A percentile compares a stretch with the other conserved stretches of the same genome.
Evolutionary conservation across 92 coral and sea anemone genomes (phyloP).

Genomic region (Zoanthus sociatus): DNA sequence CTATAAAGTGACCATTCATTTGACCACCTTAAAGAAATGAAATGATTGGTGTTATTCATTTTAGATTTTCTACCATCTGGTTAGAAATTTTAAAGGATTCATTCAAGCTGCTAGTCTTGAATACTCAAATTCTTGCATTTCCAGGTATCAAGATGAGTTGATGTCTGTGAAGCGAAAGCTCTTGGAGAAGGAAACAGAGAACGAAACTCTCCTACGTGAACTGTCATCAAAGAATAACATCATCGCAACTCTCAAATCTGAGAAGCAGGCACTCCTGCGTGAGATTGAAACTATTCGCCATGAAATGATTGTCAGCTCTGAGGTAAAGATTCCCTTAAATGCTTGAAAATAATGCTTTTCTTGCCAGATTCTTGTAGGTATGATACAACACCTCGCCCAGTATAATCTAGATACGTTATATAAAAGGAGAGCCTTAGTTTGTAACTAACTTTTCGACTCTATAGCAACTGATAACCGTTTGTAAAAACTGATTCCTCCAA

Average conservation of each 20-base stretch:
- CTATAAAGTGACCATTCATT: too few species aligned
- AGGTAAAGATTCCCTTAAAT: constrained; percentile 16
- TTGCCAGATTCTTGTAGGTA: background rate
- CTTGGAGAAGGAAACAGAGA: constrained; percentile 83
- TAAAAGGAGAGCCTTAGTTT: too few species aligned
- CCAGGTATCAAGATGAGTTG: constrained; percentile 82
- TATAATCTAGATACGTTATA: too few species aligned
- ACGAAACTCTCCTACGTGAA: constrained; percentile 90
- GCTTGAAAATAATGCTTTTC: background rate
- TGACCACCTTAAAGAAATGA: too few species aligned
- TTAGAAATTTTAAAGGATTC: background rate
- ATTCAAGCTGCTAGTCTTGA: too few species aligned
- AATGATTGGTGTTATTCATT: too few species aligned
- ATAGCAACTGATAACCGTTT: too few species aligned
- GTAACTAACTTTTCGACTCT: too few species aligned
- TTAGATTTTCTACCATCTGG: too few species aligned
- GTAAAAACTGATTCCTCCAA: too few species aligned
- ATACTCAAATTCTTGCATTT: background rate
- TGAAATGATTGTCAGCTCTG: constrained; percentile 79
- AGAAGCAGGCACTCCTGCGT: constrained; percentile 84
- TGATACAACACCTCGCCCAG: too few species aligned
- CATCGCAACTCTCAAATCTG: constrained; percentile 84
- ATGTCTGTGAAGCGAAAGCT: constrained; percentile 78
- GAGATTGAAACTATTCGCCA: constrained; percentile 89
- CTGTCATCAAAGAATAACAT: constrained; percentile 80